Conservation (phyloP, 1,140 invertebrate species). For the Drosophila micromelanica region DNA sequence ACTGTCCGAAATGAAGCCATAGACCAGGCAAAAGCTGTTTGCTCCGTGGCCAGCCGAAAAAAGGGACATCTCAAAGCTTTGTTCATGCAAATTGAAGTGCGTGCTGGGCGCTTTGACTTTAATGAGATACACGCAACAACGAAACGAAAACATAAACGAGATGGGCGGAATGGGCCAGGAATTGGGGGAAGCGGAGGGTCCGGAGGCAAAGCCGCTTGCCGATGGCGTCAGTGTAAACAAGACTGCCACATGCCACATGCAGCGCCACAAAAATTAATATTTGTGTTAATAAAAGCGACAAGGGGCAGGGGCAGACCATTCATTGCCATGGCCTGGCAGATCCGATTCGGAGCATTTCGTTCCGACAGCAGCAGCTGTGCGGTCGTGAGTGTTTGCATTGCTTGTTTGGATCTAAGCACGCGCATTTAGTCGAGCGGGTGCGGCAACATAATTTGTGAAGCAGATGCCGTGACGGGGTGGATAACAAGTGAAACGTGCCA, state of each 20-base stretch:
- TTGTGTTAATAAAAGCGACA: conserved; percentile 78
- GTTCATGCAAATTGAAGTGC: conserved; percentile 80
- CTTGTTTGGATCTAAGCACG: conserved; percentile 76
- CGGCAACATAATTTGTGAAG: conserved; percentile 21
- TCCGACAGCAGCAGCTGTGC: conserved; percentile 68
- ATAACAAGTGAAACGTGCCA: conserved; percentile 71
- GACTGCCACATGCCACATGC: conserved; percentile 69
- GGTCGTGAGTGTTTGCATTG: conserved; percentile 80
- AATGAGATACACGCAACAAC: conserved; percentile 72
- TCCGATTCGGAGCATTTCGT: conserved; percentile 25
- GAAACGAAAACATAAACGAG: conserved; percentile 34
- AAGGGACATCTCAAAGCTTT: conserved; percentile 58
- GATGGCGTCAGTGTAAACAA: conserved; percentile 77
- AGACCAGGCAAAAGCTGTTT: conserved; percentile 39
- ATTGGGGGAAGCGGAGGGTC: not conserved
- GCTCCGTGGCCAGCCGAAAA: conserved; percentile 14
- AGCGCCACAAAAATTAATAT: conserved; percentile 81
- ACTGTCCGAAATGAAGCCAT: conserved; percentile 66
- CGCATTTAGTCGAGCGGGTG: conserved; percentile 57
- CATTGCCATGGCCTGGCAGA: conserved; percentile 14
- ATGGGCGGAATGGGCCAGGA: conserved; percentile 25
- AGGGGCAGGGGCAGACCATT: conserved; percentile 2
- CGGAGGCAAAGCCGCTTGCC: conserved; percentile 28
- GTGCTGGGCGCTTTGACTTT: conserved; percentile 58
- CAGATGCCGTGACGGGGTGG: conserved; percentile 8